Percentiles rank a stretch among this genome's conserved stretches.
phyloP scores from a whole-genome alignment of 64 coral and sea anemone species.

The Porites lutea region DNA sequence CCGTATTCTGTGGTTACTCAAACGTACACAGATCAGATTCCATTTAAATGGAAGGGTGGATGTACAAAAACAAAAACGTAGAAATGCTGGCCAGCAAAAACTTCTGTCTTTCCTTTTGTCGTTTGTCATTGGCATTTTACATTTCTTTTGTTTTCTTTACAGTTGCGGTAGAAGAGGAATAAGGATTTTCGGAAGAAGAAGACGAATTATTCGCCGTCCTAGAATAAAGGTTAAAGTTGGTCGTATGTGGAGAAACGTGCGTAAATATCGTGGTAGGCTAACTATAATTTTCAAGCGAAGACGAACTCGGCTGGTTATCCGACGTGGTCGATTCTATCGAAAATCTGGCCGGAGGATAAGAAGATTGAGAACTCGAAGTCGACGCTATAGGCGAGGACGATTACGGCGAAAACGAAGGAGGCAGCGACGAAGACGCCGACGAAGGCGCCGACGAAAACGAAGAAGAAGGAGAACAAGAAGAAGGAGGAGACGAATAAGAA shows the following conservation, averaged over 20 bases:
- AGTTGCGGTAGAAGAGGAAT: neutral
- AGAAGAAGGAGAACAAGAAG: neutral
- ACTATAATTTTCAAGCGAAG: neutral
- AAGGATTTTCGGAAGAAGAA: neutral
- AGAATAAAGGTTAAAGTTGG: neutral
- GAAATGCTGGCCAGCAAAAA: too few species aligned
- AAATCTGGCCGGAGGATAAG: neutral
- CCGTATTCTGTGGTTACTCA: too few species aligned
- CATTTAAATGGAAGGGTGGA: too few species aligned
- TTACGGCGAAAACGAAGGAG: neutral
- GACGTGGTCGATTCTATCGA: neutral
- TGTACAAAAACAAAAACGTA: too few species aligned
- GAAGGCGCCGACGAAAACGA: neutral
- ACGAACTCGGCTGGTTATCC: neutral
- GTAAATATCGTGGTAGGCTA: neutral
- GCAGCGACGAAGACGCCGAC: neutral
- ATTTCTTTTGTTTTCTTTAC: neutral
- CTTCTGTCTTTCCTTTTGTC: too few species aligned
- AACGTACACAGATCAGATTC: too few species aligned
- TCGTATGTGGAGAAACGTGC: neutral
- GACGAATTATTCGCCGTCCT: neutral
- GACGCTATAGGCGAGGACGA: slow-evolving; percentile 8
- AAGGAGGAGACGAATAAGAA: neutral
- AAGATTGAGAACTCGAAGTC: slow-evolving; percentile 3
- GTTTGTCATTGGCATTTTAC: neutral